Conservation (phyloP, 2,888 invertebrate species). For the Sinelater perroti region DNA sequence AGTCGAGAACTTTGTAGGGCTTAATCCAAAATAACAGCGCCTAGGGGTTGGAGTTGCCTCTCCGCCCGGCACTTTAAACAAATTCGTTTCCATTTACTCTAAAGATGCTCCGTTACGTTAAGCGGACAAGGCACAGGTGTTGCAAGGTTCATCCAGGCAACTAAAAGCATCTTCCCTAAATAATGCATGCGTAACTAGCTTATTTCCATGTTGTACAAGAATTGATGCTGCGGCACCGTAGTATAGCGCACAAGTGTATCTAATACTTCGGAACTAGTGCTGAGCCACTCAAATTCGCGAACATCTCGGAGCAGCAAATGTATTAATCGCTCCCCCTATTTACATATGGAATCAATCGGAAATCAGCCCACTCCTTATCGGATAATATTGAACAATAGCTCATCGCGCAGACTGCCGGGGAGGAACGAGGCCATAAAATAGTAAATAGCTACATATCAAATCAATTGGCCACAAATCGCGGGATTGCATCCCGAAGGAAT, state of each 20-base stretch:
- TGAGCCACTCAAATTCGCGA: background rate
- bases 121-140: conserved; percentile 49
- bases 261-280: conserved; percentile 3
- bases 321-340: background rate
- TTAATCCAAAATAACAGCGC: too few species aligned
- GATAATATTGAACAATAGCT: conserved; percentile 9
- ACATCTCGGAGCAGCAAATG: background rate
- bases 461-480: conserved; percentile 54
- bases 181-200: conserved; percentile 55
- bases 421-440: conserved; percentile 27
- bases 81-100: conserved; percentile 14
- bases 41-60: too few species aligned
- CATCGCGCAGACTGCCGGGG: background rate
- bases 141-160: conserved; percentile 48
- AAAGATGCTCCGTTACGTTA: conserved; percentile 29
- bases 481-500: conserved; percentile 36
- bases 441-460: conserved; percentile 46
- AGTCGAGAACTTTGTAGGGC: too few species aligned
- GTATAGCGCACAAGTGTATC: conserved; percentile 9
- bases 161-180: conserved; percentile 59
- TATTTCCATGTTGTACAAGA: conserved; percentile 51
- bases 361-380: conserved; percentile 1
- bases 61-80: background rate
- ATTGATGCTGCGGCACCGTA: conserved; percentile 30
- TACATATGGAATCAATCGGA: conserved; percentile 3